phyloP scores from a whole-genome alignment of 2,888 invertebrate species.

The Cantharis rufa region DNA sequence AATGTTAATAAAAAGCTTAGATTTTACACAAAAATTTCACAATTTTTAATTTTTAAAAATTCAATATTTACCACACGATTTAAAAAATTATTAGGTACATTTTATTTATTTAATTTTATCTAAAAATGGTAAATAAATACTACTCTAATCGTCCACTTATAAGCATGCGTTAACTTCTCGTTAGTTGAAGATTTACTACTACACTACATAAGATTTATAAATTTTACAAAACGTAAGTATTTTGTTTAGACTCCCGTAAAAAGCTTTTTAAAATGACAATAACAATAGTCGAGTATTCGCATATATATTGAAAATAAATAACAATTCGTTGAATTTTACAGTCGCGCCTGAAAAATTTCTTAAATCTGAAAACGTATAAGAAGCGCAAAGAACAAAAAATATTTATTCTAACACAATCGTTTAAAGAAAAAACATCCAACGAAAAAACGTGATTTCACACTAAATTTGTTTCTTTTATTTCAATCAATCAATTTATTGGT shows the following conservation, averaged over 20 bases:
- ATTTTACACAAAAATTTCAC: neutral
- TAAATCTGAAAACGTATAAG: neutral
- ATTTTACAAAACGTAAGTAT: neutral
- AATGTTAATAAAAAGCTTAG: neutral
- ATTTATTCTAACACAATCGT: no score
- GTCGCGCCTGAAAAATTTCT: neutral
- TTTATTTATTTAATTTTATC: neutral
- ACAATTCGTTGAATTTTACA: neutral
- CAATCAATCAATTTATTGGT: neutral
- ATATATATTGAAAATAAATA: neutral
- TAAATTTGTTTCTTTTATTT: neutral
- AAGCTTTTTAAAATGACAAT: neutral
- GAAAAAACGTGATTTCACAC: neutral
- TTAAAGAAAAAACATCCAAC: neutral
- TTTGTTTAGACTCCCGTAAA: neutral
- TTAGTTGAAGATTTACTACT: neutral
- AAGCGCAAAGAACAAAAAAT: neutral
- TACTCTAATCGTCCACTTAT: neutral
- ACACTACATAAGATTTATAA: neutral
- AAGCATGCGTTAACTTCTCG: neutral
- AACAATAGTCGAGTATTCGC: neutral
- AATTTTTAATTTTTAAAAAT: neutral
- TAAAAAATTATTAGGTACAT: no score
- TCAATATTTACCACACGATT: no score
- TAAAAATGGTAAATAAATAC: neutral